A percentile compares a stretch with the other conserved stretches of the same genome.
Evolutionary conservation across 2,888 invertebrate genomes (phyloP).

Genomic region (Eubasilissa splendida): DNA sequence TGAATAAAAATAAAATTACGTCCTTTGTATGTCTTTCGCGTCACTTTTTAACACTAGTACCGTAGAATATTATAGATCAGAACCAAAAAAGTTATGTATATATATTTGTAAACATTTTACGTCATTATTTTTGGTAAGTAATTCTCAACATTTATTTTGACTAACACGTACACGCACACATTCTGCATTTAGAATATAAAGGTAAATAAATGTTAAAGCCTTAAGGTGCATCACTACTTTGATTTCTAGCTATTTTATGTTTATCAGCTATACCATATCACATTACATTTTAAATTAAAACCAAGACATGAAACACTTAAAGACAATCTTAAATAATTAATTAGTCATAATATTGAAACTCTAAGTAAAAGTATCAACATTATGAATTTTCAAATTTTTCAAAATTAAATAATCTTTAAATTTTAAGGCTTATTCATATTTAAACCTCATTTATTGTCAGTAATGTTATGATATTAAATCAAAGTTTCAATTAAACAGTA

Average conservation of each 20-base stretch:
- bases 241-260: constrained; percentile 18
- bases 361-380: not conserved
- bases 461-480: too few species aligned
- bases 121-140: too few species aligned
- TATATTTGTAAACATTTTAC: too few species aligned
- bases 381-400: not conserved
- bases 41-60: too few species aligned
- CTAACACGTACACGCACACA: constrained; percentile 1
- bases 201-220: constrained; percentile 37
- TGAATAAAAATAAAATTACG: too few species aligned
- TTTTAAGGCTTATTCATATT: not conserved
- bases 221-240: constrained; percentile 32
- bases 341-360: not conserved
- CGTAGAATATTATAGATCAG: too few species aligned
- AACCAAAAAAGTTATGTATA: too few species aligned
- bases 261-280: constrained; percentile 2
- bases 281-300: not conserved
- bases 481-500: too few species aligned
- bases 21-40: too few species aligned
- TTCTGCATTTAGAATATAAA: constrained; percentile 3
- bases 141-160: too few species aligned
- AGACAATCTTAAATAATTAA: not conserved
- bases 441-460: too few species aligned
- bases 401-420: not conserved
- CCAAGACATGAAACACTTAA: not conserved